Evolutionary conservation across 1,140 invertebrate genomes (phyloP), one percentile per base, ranked within the genome.

Genomic region (Aethina tumida): DNA sequence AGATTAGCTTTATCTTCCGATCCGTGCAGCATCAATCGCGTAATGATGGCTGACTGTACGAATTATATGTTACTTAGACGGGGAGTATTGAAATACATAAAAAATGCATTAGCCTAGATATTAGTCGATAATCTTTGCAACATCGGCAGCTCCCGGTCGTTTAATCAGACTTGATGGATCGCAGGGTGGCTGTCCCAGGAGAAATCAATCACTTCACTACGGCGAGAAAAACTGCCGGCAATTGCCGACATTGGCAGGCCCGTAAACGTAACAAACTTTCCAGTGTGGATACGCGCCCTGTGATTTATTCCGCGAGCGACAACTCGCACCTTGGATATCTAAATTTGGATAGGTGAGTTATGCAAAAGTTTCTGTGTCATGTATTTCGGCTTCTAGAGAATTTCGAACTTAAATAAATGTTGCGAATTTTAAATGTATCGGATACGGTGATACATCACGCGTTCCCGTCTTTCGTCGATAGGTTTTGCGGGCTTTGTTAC

Each of bases 101-200:
- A 52, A 52, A 52, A 50, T 48, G 42, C 52, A 55, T 55, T 55
- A 55, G 44, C 45, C 45, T 40, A 50, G 43, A 52, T 52, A 52
- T 52, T 55, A 52, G 43, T 35, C 47, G 52, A 54, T 54, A 52
- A 54, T 53, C 48, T n/a, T 46, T 20, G 40, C 44, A 40, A 35
- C 36, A 52, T 43, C 42, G 41, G 41, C 34, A 49, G 41, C 41
- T 29, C 36, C 41, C 35, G 30, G 45, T 42, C 45, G 46, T 56
- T 56, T 56, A 56, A 56, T 56, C 53, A 56, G 49, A 24, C 33
- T 50, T 56, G 50, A 55, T 55, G 53, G 50, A 55, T 55, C 31
- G 40, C 32, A 49, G 47, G 52, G 53, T 35, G 48, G 39, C 27
- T 40, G 34, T 52, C 53, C 49, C 53, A 29, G 17, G 47, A 51